Evolutionary conservation across 2,888 invertebrate species (phyloP).

Genomic region (Neuroscelio doddi): DNA sequence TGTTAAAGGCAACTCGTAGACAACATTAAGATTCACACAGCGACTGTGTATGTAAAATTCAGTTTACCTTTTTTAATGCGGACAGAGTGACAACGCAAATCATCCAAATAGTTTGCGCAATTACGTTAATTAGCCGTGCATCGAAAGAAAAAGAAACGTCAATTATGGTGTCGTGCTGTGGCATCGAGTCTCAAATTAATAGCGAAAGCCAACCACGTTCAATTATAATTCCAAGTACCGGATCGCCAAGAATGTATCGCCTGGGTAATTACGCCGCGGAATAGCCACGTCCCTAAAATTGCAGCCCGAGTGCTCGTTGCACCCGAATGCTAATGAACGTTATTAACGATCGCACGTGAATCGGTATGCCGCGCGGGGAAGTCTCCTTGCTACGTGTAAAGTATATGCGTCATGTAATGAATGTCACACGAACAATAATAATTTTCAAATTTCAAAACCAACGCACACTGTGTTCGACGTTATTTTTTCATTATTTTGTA

Average conservation of each 20-base stretch:
- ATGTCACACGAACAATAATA: conserved; percentile 21
- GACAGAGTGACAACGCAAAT: conserved; percentile 36
- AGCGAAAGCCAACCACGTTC: conserved; percentile 47
- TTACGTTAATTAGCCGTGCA: conserved; percentile 40
- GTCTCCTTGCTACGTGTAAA: conserved; percentile 17
- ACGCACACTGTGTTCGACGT: not conserved
- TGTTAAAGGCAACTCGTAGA: too few species aligned
- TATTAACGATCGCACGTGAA: conserved; percentile 43
- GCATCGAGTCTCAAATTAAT: conserved; percentile 47
- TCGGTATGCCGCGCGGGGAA: conserved; percentile 27
- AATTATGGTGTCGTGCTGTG: conserved; percentile 35
- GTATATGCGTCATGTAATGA: conserved; percentile 15
- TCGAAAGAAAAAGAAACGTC: conserved; percentile 33
- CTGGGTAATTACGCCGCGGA: conserved; percentile 38
- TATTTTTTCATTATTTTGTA: not conserved
- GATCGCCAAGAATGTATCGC: conserved; percentile 39
- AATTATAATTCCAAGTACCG: conserved; percentile 48
- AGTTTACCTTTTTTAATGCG: too few species aligned
- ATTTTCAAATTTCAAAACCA: conserved; percentile 26
- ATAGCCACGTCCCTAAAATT: conserved; percentile 40
- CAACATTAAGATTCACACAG: too few species aligned
- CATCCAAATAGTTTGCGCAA: conserved; percentile 26
- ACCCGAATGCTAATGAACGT: conserved; percentile 48
- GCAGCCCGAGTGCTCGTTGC: conserved; percentile 35
- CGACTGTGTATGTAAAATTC: too few species aligned